Evolutionary conservation across 1,140 invertebrate genomes (phyloP), one percentile per base, ranked within the genome.

Genomic region (Chironomus striatipennis): DNA sequence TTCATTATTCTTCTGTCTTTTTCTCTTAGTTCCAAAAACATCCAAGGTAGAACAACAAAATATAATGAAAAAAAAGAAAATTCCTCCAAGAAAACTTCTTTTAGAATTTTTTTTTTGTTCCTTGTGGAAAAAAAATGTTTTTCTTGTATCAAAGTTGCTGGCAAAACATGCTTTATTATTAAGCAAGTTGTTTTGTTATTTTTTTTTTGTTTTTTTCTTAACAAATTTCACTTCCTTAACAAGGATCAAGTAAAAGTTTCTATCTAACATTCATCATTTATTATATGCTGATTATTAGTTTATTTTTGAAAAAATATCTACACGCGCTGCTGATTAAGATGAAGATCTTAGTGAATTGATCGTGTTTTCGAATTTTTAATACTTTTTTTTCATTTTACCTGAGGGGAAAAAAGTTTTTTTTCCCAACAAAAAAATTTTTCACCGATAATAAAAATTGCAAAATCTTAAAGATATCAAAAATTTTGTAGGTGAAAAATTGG

Each of bases 121-220:
- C 47, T 57, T 57, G 47, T n/a, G 47, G 47, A 10, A 57, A n/a
- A 57, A 4, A 57, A 57, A 57, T 57, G 47, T 57, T 57, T 57
- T 57, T 57, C 47, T 57, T 57, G 47, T 57, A 57, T 57, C 47
- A 57, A 57, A 57, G 47, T 57, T 57, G 47, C 12, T 57, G 47
- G 47, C 47, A 57, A 57, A 34, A 57, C 47, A 57, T 57, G 47
- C 47, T 57, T n/a, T 57, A 57, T 57, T 57, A 57, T 57, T 57
- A 57, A 57, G 47, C 47, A 57, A 57, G 47, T 57, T 57, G 47
- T 57, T 34, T 57, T 57, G 47, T 57, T 57, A 57, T 57, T n/a
- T 57, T 34, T 34, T 34, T 34, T 34, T 5, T 15, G 9, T 12
- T 57, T 12, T 57, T 12, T 12, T 5, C 15, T 57, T 57, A 12